These are phyloP conservation scores for Amblyjoppa fuscipennis DNA, from an alignment of 2,888 invertebrate genomes.

Conservation along the genomic window DNA sequence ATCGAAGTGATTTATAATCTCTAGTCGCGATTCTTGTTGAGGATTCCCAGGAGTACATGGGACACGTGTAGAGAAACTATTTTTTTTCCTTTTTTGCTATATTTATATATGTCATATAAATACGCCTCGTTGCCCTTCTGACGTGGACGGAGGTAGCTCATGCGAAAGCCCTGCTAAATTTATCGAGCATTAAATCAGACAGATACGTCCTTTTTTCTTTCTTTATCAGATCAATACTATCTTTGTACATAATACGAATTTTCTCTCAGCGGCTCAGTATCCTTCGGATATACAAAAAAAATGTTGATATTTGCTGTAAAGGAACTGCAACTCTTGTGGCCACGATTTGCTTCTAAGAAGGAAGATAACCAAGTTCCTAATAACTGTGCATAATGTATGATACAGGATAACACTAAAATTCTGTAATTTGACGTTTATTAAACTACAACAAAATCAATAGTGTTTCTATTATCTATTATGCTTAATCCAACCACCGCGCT, in stretches of 20 bases:
- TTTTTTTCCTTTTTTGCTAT: conserved; percentile 48
- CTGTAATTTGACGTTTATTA: conserved; percentile 44
- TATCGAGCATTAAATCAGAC: conserved; percentile 7
- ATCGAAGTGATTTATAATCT: conserved; percentile 57
- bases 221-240: conserved; percentile 8
- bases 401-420: conserved; percentile 32
- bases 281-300: neutral
- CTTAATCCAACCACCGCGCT: neutral
- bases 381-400: conserved; percentile 55
- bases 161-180: conserved; percentile 7
- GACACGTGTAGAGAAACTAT: neutral
- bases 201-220: neutral
- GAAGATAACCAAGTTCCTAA: conserved; percentile 52
- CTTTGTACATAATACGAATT: conserved; percentile 31
- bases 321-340: conserved; percentile 4
- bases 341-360: conserved; percentile 23
- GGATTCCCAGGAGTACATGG: conserved; percentile 6
- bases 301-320: conserved; percentile 8
- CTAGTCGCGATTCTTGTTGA: conserved; percentile 61
- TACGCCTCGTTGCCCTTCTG: neutral
- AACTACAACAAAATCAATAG: neutral
- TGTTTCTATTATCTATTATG: neutral
- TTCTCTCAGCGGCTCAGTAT: conserved; percentile 15
- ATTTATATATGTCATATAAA: conserved; percentile 35
- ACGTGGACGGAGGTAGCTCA: neutral